These are phyloP conservation scores for Galerucella calmariensis DNA, from an alignment of 2,888 invertebrate genomes.

Conservation along the genomic window DNA sequence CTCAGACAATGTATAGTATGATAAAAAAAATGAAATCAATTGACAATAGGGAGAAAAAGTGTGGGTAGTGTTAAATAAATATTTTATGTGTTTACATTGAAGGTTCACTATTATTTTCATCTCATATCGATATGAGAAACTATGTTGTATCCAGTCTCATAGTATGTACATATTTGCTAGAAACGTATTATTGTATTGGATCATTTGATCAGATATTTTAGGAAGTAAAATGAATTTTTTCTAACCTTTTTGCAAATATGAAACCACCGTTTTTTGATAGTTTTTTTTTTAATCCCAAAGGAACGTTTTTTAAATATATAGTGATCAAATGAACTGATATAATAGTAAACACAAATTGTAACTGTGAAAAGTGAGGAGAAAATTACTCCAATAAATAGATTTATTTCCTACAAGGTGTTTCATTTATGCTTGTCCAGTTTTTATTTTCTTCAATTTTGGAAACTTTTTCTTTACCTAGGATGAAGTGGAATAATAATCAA, in stretches of 20 bases:
- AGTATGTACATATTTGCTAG: background rate
- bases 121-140: background rate
- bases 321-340: slow-evolving; percentile 6
- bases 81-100: background rate
- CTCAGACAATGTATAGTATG: too few species aligned
- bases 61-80: too few species aligned
- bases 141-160: background rate
- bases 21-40: too few species aligned
- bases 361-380: slow-evolving; percentile 23
- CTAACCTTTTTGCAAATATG: too few species aligned
- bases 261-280: too few species aligned
- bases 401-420: background rate
- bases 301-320: background rate
- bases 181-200: background rate
- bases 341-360: slow-evolving; percentile 25
- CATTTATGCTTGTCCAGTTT: background rate
- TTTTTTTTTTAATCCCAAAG: background rate
- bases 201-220: background rate
- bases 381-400: slow-evolving; percentile 26
- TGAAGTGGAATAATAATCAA: too few species aligned
- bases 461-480: too few species aligned
- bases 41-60: too few species aligned
- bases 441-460: background rate
- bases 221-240: too few species aligned
- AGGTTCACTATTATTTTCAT: background rate